Evolutionary conservation across 2,888 invertebrate genomes (phyloP).

Genomic region (Loripinus fragilis): DNA sequence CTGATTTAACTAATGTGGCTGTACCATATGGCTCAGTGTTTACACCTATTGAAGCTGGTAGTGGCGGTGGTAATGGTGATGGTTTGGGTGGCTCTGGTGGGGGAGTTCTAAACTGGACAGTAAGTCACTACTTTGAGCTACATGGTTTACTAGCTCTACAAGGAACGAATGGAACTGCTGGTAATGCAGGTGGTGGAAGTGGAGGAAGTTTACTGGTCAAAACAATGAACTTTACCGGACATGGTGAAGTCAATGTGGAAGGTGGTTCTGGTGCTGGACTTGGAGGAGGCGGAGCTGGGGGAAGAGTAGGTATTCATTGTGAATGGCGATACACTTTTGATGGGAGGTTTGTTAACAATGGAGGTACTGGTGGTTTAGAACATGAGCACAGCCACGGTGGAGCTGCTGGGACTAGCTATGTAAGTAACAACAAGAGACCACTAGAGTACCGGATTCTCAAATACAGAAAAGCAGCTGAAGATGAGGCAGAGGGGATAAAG

Average conservation of each 20-base stretch:
- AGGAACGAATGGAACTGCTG: constrained; percentile 63
- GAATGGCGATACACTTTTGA: constrained; percentile 71
- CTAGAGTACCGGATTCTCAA: constrained; percentile 72
- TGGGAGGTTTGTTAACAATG: constrained; percentile 67
- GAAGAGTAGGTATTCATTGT: constrained; percentile 71
- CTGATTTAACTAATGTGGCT: constrained; percentile 48
- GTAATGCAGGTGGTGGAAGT: constrained; percentile 72
- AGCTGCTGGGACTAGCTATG: constrained; percentile 73
- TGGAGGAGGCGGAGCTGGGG: constrained; percentile 74
- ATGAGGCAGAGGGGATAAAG: constrained; percentile 53
- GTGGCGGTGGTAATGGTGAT: constrained; percentile 73
- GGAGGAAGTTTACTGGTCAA: constrained; percentile 71
- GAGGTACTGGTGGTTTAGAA: constrained; percentile 59
- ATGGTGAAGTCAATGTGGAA: constrained; percentile 72
- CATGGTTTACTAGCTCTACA: constrained; percentile 69
- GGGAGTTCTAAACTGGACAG: constrained; percentile 69
- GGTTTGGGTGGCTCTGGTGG: constrained; percentile 72
- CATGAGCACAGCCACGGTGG: constrained; percentile 57
- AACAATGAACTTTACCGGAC: constrained; percentile 74
- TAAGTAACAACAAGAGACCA: constrained; percentile 73
- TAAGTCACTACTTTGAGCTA: constrained; percentile 70
- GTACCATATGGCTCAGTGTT: constrained; percentile 70
- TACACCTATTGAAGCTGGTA: constrained; percentile 62
- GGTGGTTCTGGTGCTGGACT: constrained; percentile 59
- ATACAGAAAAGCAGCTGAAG: constrained; percentile 47